Base-by-base conservation (phyloP, 2,797 vertebrate species). In the Ceyx erithaca region DNA sequence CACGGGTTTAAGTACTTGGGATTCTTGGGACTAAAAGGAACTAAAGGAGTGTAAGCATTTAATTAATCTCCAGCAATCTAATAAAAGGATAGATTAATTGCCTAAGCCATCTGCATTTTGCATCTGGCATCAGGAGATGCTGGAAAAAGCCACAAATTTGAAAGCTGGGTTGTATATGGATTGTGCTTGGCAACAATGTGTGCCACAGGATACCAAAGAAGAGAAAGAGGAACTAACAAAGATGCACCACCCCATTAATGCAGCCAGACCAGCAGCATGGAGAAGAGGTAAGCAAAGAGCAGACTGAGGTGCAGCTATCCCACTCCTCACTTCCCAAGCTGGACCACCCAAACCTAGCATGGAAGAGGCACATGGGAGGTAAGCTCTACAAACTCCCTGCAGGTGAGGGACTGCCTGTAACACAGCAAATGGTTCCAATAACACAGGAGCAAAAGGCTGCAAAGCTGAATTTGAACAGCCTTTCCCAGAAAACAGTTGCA, bases 11-110 rank as follows among this genome's bases (percentile, higher is more conserved):
- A 75, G 35, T 1, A 0, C 87, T 21, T 2, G 2, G 66, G 72
- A 87, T 80, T 89, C 91, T n/a, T 41, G 20, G 51, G 58, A 69
- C 93, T 85, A 48, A 87, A 92, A 91, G 85, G 82, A 95, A 93
- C 87, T 76, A 72, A 75, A 92, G 82, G 30, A 92, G 80, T 69
- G 80, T 91, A 92, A 95, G 93, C 91, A 76, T 93, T 95, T 92
- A 95, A 95, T 94, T 95, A 92, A 94, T 95, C 92, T 89, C 70
- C 41, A 80, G 80, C 85, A 94, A 92, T 91, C 91, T 94, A 92
- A 93, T 94, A 91, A 91, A 91, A 85, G 85, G 87, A 91, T 78
- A 31, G 85, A 87, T 69, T 91, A 93, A 96, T 80, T 94, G 91
- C 80, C 85, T 87, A 73, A 94, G 82, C 89, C 87, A 93, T 92